Evolutionary conservation across 2,113 vertebrate genomes (phyloP).

Genomic region (Rhinichthys klamathensis): DNA sequence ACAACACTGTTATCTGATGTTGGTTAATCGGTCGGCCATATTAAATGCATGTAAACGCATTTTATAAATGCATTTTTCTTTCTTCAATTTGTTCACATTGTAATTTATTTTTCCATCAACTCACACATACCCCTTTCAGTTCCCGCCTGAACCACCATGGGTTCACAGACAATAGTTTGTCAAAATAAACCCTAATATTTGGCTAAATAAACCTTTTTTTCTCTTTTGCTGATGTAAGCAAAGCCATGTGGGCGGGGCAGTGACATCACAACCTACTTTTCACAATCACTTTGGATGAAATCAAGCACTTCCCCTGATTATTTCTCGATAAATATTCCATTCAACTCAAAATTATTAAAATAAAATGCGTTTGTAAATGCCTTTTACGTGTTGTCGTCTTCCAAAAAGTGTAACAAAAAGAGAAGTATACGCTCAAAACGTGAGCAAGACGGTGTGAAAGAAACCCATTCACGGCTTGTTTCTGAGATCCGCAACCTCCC

Average conservation of each 20-base stretch:
- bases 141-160: background rate
- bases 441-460: background rate
- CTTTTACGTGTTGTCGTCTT: background rate
- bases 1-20: too few species aligned
- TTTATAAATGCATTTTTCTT: too few species aligned
- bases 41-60: background rate
- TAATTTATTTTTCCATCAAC: background rate
- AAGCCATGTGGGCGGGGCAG: background rate
- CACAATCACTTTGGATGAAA: background rate
- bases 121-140: background rate
- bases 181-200: background rate
- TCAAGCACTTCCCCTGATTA: too few species aligned
- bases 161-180: background rate
- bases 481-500: slow-evolving; percentile 14
- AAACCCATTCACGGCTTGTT: background rate
- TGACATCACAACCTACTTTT: background rate
- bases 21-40: background rate
- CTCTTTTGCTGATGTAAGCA: background rate
- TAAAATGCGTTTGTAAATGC: background rate
- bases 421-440: background rate
- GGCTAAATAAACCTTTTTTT: background rate
- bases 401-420: background rate
- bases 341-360: background rate
- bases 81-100: background rate
- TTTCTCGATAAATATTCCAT: background rate